Evolutionary conservation across 2,888 invertebrate species (phyloP).

Genomic region (Erebia epiphron): DNA sequence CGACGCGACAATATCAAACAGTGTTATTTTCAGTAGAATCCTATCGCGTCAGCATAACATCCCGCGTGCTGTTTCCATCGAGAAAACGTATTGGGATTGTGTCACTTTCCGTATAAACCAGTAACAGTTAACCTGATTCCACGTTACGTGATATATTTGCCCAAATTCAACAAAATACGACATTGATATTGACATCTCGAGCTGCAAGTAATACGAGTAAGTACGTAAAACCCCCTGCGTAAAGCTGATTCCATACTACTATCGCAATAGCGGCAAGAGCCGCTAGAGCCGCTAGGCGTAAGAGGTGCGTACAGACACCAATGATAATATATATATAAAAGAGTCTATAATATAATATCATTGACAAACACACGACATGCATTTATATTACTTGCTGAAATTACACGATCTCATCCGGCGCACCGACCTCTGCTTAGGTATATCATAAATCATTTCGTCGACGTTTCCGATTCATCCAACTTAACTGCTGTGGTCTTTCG

Average conservation of each 20-base stretch:
- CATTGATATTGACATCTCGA: slow-evolving; percentile 43
- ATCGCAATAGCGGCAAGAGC: not conserved
- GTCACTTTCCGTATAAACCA: slow-evolving; percentile 11
- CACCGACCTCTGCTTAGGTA: too few relatives aligned
- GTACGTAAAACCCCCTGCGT: slow-evolving; percentile 36
- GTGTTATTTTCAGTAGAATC: too few relatives aligned
- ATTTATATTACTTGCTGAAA: not conserved
- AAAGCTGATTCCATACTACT: slow-evolving; percentile 2
- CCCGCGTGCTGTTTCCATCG: too few relatives aligned
- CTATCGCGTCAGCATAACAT: too few relatives aligned
- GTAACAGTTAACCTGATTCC: slow-evolving; percentile 16
- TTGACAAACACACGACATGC: not conserved
- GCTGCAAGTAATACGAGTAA: slow-evolving; percentile 33
- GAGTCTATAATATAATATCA: too few relatives aligned
- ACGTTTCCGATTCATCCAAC: not conserved
- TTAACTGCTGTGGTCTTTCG: not conserved
- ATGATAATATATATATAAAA: too few relatives aligned
- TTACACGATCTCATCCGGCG: not conserved
- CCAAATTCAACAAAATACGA: slow-evolving; percentile 32
- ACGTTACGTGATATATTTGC: slow-evolving; percentile 16
- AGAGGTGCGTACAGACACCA: not conserved
- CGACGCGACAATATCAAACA: too few relatives aligned
- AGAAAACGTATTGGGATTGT: not conserved
- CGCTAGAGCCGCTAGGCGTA: not conserved
- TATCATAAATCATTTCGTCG: not conserved